Evolutionary conservation across 2,113 vertebrate genomes (phyloP), one percentile per base, ranked within the genome.

Genomic region (Cavia porcellus): DNA sequence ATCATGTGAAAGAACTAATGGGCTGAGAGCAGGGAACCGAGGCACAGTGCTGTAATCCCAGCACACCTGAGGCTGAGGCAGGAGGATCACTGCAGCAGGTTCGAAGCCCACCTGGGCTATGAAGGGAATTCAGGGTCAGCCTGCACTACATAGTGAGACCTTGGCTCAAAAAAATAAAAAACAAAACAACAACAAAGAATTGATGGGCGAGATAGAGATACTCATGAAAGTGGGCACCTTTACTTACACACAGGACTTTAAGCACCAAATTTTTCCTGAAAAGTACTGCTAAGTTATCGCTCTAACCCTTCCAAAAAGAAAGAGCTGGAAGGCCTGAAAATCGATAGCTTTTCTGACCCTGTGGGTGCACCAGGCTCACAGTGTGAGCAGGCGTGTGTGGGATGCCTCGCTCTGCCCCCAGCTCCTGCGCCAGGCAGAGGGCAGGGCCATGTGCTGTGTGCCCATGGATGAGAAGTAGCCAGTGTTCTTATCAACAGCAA

Each of bases 371-470:
- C 7, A 25, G 22, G 45, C 10, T 77, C 19, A 11, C 35, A 19
- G 13, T 1, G 3, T 20, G 61, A 45, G 15, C 20, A 24, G 17
- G 11, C 2, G 25, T 9, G 3, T 7, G 7, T 10, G 5, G 6
- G 57, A 64, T 22, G 42, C 13, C 12, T 14, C 5, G 13, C 59
- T n/a, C 20, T 17, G 72, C 35, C 24, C 75, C 70, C n/a, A 57
- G 75, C 12, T n/a, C 25, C 6, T 19, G 45, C 11, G 25, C 42
- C 7, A 32, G 19, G 10, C 13, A 2, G 12, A 20, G 50, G 14
- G 57, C 15, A 22, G 55, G 64, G 1, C 28, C 38, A 70, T 0
- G 8, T 42, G 38, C 50, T 4, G 0, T 0, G 38, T 50, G 25
- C 38, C 9, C 30, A 32, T 32, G 50, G 47, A 59, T 28, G 30